Percentiles rank a stretch among this genome's conserved stretches.
phyloP scores from a whole-genome alignment of 1,140 invertebrate species.

The Sycobia sp. region DNA sequence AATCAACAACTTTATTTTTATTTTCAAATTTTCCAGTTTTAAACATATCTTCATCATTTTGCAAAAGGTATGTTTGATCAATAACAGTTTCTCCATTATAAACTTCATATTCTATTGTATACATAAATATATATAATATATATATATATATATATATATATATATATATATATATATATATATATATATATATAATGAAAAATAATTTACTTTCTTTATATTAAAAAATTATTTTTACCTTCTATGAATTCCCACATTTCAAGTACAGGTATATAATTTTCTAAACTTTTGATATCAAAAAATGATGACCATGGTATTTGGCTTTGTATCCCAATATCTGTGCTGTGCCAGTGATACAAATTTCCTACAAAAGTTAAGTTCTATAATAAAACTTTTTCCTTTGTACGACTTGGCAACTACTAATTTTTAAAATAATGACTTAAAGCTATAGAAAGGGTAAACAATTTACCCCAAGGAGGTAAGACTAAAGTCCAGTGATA shows the following conservation, averaged over 20 bases:
- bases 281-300: conserved; percentile 84
- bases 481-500: conserved; percentile 72
- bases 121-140: no score
- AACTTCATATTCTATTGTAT: conserved; percentile 45
- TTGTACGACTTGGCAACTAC: not conserved
- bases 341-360: conserved; percentile 87
- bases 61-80: conserved; percentile 80
- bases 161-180: no score
- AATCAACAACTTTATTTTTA: conserved; percentile 74
- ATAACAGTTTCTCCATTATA: conserved; percentile 63
- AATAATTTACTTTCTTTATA: no score
- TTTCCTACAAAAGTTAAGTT: conserved; percentile 42
- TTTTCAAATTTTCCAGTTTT: conserved; percentile 79
- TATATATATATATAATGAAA: no score
- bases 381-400: no score
- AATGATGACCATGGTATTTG: conserved; percentile 80
- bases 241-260: conserved; percentile 85
- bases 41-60: conserved; percentile 87
- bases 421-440: not conserved
- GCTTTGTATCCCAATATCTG: conserved; percentile 59
- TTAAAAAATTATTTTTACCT: conserved; percentile 54
- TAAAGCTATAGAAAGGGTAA: not conserved
- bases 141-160: no score
- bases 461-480: conserved; percentile 83
- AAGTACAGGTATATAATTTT: conserved; percentile 81